Percentiles rank a stretch among this genome's conserved stretches.
phyloP scores from a whole-genome alignment of 2,888 invertebrate genomes.

The Linnaemya tessellans region DNA sequence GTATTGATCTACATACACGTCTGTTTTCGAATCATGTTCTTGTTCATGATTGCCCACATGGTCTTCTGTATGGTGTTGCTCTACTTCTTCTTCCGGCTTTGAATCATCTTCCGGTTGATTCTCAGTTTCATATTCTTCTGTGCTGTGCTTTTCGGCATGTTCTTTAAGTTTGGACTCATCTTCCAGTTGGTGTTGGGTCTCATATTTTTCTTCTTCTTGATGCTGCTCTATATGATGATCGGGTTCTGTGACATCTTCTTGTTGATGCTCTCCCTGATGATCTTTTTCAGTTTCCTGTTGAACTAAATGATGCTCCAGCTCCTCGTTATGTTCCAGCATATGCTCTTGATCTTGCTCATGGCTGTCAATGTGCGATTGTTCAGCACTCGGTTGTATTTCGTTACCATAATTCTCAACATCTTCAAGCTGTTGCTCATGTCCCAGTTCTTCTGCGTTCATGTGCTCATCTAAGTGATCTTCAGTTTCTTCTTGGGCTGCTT shows the following conservation, averaged over 20 bases:
- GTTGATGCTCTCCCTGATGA: neutral
- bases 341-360: conserved; percentile 11
- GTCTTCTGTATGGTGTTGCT: neutral
- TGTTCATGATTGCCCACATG: neutral
- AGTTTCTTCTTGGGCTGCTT: conserved; percentile 71
- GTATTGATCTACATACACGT: neutral
- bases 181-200: neutral
- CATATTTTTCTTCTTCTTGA: neutral
- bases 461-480: conserved; percentile 39
- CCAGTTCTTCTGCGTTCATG: conserved; percentile 4
- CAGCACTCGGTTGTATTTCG: neutral
- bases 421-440: neutral
- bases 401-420: neutral
- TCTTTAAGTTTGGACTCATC: neutral
- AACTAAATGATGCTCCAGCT: conserved; percentile 19
- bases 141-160: neutral
- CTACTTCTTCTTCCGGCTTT: neutral
- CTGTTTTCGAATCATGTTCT: neutral
- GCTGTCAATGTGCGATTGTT: neutral
- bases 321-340: neutral
- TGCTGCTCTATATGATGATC: conserved; percentile 58
- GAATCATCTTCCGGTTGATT: neutral
- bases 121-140: neutral
- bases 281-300: neutral
- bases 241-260: conserved; percentile 4